A percentile compares a stretch with the other conserved stretches of the same genome.
These are phyloP conservation scores for Pocillopora damicornis DNA, from an alignment of 64 coral and sea anemone species.

Conservation along the genomic window DNA sequence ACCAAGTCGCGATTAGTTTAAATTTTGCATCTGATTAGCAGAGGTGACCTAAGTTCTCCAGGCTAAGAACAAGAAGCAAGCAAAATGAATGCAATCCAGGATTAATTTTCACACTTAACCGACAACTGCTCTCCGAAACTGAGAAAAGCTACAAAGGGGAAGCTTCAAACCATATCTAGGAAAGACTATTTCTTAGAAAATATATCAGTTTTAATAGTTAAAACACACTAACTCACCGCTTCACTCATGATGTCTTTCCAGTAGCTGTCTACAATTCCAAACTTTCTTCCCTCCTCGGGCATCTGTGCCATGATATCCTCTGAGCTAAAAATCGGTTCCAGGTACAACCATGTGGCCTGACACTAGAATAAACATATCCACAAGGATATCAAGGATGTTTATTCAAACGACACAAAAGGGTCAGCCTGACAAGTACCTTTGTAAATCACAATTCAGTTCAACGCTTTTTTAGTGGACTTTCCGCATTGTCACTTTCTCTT, in stretches of 20 bases:
- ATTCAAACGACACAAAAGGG: not conserved
- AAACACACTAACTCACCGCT: conserved; percentile 38
- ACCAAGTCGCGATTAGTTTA: no score
- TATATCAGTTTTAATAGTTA: not conserved
- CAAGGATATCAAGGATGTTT: not conserved
- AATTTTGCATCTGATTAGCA: no score
- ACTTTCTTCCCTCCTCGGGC: conserved; percentile 97
- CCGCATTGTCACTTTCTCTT: no score
- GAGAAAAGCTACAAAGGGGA: no score
- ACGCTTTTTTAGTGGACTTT: no score
- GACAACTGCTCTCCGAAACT: no score
- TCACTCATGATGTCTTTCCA: conserved; percentile 92
- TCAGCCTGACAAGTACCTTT: not conserved
- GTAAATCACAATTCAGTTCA: no score
- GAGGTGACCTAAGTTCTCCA: no score
- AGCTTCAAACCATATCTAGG: no score
- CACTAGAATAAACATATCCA: conserved; percentile 58
- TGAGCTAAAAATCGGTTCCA: conserved; percentile 92
- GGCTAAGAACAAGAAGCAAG: no score
- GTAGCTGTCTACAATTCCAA: conserved; percentile 99
- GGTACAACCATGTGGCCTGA: conserved; percentile 94
- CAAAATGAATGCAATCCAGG: not conserved
- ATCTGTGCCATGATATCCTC: conserved; percentile 99
- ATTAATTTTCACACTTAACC: not conserved
- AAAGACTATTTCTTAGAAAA: no score